Conservation (phyloP, 2,113 vertebrate species). For the Macquaria australasica region DNA sequence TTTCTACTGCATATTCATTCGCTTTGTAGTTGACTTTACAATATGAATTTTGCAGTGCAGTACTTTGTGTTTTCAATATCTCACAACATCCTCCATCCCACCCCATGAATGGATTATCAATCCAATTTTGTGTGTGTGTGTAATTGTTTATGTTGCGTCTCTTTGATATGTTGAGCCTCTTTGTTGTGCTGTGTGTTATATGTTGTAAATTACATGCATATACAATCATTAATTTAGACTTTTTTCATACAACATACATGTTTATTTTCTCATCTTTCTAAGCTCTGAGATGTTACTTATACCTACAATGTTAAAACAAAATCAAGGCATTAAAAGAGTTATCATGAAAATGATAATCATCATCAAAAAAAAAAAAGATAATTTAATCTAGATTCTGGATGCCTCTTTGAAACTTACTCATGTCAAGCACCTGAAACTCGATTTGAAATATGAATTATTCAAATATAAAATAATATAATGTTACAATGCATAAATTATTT, state of each 20-base stretch:
- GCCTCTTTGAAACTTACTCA: too few relatives aligned
- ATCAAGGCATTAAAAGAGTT: background rate
- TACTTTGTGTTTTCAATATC: background rate
- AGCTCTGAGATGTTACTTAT: background rate
- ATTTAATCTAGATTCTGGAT: background rate
- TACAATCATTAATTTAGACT: background rate
- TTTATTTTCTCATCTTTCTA: background rate
- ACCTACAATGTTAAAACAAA: background rate
- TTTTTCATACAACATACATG: background rate
- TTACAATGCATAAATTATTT: background rate
- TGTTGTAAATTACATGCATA: background rate
- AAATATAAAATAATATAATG: too few relatives aligned
- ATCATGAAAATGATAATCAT: too few relatives aligned
- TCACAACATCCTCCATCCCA: background rate
- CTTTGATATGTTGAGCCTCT: background rate
- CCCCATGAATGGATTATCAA: slow-evolving; percentile 7
- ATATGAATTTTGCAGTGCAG: background rate
- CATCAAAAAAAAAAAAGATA: background rate
- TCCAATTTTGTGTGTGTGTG: background rate
- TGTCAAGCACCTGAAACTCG: background rate
- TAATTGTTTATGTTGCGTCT: background rate
- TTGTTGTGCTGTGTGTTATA: background rate
- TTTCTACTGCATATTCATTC: background rate
- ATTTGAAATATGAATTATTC: background rate
- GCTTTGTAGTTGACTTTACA: background rate